phyloP scores from a whole-genome alignment of 2,888 invertebrate species.

The Malthinus flaveolus region DNA sequence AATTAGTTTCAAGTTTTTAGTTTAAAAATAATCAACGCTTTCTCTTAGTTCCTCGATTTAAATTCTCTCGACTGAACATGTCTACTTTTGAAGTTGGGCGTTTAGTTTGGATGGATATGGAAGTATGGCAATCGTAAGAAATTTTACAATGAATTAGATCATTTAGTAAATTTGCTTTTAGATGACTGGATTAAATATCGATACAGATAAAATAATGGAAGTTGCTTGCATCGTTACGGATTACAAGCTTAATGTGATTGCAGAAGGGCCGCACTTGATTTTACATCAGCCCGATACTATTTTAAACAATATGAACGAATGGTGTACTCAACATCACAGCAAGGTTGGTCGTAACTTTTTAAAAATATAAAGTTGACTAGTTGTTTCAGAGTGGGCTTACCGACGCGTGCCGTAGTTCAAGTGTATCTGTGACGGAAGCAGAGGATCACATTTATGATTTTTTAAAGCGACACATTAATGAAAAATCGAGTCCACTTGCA shows the following conservation, averaged over 20 bases:
- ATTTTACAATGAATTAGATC: neutral
- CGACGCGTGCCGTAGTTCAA: slow-evolving; percentile 71
- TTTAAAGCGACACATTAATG: slow-evolving; percentile 61
- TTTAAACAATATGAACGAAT: slow-evolving; percentile 77
- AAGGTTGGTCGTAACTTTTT: slow-evolving; percentile 59
- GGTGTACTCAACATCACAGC: slow-evolving; percentile 81
- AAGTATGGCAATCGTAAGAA: slow-evolving; percentile 51
- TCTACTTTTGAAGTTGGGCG: slow-evolving; percentile 28
- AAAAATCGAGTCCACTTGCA: slow-evolving; percentile 73
- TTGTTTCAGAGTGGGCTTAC: slow-evolving; percentile 76
- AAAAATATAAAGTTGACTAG: neutral
- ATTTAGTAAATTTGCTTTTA: slow-evolving; percentile 47
- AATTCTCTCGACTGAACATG: neutral
- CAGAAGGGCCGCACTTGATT: slow-evolving; percentile 74
- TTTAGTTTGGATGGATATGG: slow-evolving; percentile 78
- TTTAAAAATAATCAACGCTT: too few relatives aligned
- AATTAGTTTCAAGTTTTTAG: neutral
- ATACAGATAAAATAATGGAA: slow-evolving; percentile 82
- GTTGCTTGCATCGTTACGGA: slow-evolving; percentile 90
- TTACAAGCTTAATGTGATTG: slow-evolving; percentile 71
- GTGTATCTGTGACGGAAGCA: slow-evolving; percentile 65
- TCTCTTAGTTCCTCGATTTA: too few relatives aligned
- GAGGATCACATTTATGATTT: slow-evolving; percentile 74
- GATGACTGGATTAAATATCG: slow-evolving; percentile 88
- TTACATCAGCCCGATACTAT: slow-evolving; percentile 76